Percentiles rank a stretch among this genome's conserved stretches.
Conservation (phyloP, 2,113 vertebrate species). For the Poecile atricapillus region DNA sequence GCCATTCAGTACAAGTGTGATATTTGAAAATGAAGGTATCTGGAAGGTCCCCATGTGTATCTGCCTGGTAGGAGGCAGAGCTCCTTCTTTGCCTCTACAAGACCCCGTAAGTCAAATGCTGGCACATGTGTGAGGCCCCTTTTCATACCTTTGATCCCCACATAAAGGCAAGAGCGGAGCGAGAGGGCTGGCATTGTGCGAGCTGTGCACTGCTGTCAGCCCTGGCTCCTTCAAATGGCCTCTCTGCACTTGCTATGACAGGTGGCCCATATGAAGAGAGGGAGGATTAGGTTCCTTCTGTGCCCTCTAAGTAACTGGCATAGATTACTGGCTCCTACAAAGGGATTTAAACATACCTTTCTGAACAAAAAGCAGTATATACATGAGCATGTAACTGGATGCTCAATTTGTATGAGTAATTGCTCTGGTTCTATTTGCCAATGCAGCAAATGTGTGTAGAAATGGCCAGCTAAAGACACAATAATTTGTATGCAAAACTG, state of each 20-base stretch:
- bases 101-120: slow-evolving; percentile 48
- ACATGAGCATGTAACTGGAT: slow-evolving; percentile 52
- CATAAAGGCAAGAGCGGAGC: neutral
- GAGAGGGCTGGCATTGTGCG: neutral
- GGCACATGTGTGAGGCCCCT: slow-evolving; percentile 55
- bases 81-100: neutral
- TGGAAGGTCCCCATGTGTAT: neutral
- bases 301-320: slow-evolving; percentile 42
- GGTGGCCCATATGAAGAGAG: slow-evolving; percentile 24
- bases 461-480: neutral
- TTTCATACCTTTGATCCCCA: slow-evolving; percentile 38
- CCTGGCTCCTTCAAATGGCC: slow-evolving; percentile 28
- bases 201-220: slow-evolving; percentile 32
- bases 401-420: slow-evolving; percentile 47
- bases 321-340: slow-evolving; percentile 38
- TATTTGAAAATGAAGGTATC: neutral
- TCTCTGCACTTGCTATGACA: slow-evolving; percentile 34
- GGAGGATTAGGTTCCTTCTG: slow-evolving; percentile 54
- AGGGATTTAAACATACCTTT: slow-evolving; percentile 49
- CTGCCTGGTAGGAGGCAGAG: slow-evolving; percentile 27
- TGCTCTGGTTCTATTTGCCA: neutral
- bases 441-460: neutral
- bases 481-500: neutral
- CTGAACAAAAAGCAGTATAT: slow-evolving; percentile 24
- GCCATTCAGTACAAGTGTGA: neutral